Base-by-base conservation (phyloP, 2,888 invertebrate genomes). In the Harpagoxenus sublaevis region DNA sequence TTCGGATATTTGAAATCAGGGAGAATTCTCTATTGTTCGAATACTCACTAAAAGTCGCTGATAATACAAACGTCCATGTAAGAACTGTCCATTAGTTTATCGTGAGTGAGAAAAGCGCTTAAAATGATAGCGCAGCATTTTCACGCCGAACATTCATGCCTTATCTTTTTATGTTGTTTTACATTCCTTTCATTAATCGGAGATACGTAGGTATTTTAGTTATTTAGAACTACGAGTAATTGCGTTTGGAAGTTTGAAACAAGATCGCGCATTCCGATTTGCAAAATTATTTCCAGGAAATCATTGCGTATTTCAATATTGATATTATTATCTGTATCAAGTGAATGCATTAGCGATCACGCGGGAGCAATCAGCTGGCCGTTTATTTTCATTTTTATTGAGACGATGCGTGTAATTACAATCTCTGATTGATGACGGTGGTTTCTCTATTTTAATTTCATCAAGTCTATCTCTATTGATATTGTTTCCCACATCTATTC, bases 371-470 rank as follows among this genome's bases (percentile, higher is more conserved):
- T 55, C 15, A n/a, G 35, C 63, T 65, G 45, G 51, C 10, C 23
- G 45, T 48, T 18, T 12, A 18, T 51, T 45, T 45, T 51, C 45
- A 18, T 48, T 48, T 66, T 18, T 9, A 68, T 68, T 68, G 48
- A 31, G 31, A 48, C 18, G n/a, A n/a, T 42, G 10, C 9, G 12
- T 28, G 3, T 28, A 68, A 28, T 2, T 68, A 12, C 18, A 31
- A 48, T 51, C 18, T 48, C 5, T 68, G 35, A 68, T 73, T 55
- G 39, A 73, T 71, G 15, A 71, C 23, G 39, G 55, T 42, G 39
- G 42, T 65, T 65, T 63, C 12, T 65, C 12, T 65, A 42, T 12
- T 65, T 65, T 12, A 6, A 60, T 28, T 65, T 12, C 12, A 60
- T 28, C 2, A 31, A 23, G 28, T 42, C 23, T 42, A 57, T n/a